Evolutionary conservation across 1,140 invertebrate genomes (phyloP), one percentile per base, ranked within the genome.

Genomic region (Tyrophagus putrescentiae): DNA sequence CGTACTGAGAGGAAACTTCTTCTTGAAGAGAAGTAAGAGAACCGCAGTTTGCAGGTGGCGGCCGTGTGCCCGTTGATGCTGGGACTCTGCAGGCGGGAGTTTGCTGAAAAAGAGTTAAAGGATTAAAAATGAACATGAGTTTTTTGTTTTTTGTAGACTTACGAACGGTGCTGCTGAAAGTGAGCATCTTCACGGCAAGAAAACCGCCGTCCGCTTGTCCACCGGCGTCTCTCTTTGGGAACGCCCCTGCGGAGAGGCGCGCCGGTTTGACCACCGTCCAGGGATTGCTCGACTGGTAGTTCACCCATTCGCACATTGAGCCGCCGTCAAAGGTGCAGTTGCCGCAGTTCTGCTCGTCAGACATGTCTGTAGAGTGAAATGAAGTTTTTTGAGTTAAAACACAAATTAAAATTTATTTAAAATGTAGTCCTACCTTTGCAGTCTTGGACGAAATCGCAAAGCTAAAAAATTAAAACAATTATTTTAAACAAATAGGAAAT

Each of bases 241-340:
- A 33, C 11, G 13, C 7, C n/a, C 13, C 25, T 3, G 13, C 13
- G n/a, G 52, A 31, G 25, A 18, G 32, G 13, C n/a, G 39, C n/a
- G 52, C 52, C 4, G 27, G 3, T 3, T 31, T 11, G 4, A 32
- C 3, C 25, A 54, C 3, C n/a, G 18, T 58, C 64, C 64, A 65
- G 27, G n/a, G n/a, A n/a, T n/a, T 31, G 11, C n/a, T n/a, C n/a
- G n/a, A n/a, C n/a, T 27, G 32, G 3, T n/a, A 9, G 9, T 27
- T 54, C 13, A 33, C n/a, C 64, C 64, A 65, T 9, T 21, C 42
- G 29, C 64, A 65, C 9, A 65, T 23, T 21, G 39, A 59, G 13
- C 32, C 3, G 11, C 60, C 39, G 41, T 65, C 59, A 59, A 65
- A 65, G n/a, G 57, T 45, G 23, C 64, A 65, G 50, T 42, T 34